These are phyloP conservation scores for Enteromius radiatus DNA, from an alignment of 2,797 vertebrate species.

Conservation along the genomic window DNA sequence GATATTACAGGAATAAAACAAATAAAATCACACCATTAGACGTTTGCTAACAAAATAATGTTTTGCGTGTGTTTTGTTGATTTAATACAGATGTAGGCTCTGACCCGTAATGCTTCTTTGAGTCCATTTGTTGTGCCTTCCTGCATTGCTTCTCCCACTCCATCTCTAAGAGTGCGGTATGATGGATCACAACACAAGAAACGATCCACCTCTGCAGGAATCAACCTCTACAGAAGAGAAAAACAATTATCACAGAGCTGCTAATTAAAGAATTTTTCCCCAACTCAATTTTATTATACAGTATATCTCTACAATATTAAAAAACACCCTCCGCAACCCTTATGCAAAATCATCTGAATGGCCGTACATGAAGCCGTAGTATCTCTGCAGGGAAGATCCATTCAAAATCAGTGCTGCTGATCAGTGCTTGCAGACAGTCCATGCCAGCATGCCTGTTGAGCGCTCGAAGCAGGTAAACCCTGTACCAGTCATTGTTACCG, in stretches of 20 bases:
- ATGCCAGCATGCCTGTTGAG: slow-evolving; percentile 64
- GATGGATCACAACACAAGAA: slow-evolving; percentile 72
- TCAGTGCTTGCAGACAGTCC: slow-evolving; percentile 67
- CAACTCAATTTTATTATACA: neutral
- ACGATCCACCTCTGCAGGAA: slow-evolving; percentile 64
- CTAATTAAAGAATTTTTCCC: neutral
- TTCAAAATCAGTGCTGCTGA: slow-evolving; percentile 60
- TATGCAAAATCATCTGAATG: neutral
- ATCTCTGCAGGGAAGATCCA: slow-evolving; percentile 75
- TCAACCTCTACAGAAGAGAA: slow-evolving; percentile 54
- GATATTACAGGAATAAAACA: neutral
- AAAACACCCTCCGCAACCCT: neutral
- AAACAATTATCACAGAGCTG: neutral
- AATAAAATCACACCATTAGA: neutral
- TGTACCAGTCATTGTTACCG: slow-evolving; percentile 71
- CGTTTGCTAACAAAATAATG: neutral
- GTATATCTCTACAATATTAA: neutral
- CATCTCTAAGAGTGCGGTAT: slow-evolving; percentile 67
- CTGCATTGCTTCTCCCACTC: slow-evolving; percentile 62
- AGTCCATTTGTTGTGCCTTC: slow-evolving; percentile 52
- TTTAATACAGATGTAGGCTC: neutral
- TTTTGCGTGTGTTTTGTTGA: neutral
- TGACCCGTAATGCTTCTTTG: slow-evolving; percentile 66
- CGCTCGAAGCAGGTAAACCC: slow-evolving; percentile 75
- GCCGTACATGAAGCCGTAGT: slow-evolving; percentile 70